Percentiles rank a stretch among this genome's conserved stretches.
These are phyloP conservation scores for Lasiommata megera DNA, from an alignment of 2,888 invertebrate species.

Conservation along the genomic window DNA sequence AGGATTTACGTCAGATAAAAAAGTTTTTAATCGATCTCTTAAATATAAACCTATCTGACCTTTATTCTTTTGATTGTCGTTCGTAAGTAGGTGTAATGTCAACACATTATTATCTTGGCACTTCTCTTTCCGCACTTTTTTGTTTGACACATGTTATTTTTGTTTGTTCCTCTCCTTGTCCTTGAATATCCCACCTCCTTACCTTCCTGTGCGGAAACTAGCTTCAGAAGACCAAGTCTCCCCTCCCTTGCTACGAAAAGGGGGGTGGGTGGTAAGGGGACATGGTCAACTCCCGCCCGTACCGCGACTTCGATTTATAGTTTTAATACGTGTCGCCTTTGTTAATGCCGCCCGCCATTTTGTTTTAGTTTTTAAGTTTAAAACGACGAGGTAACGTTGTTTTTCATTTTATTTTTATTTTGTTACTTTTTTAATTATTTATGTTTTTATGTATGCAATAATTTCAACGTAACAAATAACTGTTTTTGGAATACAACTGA, in stretches of 20 bases:
- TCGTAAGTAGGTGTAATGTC: not conserved
- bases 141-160: constrained; percentile 39
- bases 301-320: constrained; percentile 54
- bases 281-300: constrained; percentile 54
- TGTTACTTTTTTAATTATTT: not conserved
- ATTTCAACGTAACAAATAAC: not conserved
- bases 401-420: too few species aligned
- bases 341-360: constrained; percentile 43
- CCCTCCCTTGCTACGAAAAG: constrained; percentile 42
- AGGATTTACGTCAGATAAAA: constrained; percentile 6
- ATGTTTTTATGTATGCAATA: not conserved
- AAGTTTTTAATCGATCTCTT: not conserved
- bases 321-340: constrained; percentile 53
- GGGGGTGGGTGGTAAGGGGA: constrained; percentile 48
- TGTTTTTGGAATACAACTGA: not conserved
- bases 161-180: constrained; percentile 45
- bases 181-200: constrained; percentile 42
- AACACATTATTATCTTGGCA: constrained; percentile 26
- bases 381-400: constrained; percentile 6
- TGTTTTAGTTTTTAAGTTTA: constrained; percentile 39
- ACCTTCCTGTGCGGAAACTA: constrained; percentile 44
- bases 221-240: constrained; percentile 42
- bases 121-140: constrained; percentile 43
- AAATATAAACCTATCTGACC: not conserved
- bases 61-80: constrained; percentile 12